Evolutionary conservation across 2,888 invertebrate genomes (phyloP).

Genomic region (Xestobium rufovillosum): DNA sequence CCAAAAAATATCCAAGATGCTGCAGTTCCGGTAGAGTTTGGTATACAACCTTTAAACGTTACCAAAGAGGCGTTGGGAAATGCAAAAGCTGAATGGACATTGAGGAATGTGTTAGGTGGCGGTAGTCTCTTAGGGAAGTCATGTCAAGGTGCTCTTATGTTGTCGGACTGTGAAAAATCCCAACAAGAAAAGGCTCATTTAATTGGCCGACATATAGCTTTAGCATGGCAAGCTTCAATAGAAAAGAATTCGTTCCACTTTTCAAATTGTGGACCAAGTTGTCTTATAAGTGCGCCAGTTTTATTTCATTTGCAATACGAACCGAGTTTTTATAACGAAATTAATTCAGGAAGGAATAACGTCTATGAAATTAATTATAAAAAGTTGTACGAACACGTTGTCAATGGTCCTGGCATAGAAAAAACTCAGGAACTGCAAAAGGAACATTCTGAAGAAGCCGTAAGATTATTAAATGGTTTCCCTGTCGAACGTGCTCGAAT

Average conservation of each 20-base stretch:
- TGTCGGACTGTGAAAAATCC: slow-evolving; percentile 68
- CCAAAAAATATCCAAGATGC: slow-evolving; percentile 40
- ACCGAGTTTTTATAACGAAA: slow-evolving; percentile 56
- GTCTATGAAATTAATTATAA: slow-evolving; percentile 56
- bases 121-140: slow-evolving; percentile 73
- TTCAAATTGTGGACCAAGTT: slow-evolving; percentile 47
- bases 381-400: slow-evolving; percentile 38
- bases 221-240: slow-evolving; percentile 70
- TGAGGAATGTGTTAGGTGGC: slow-evolving; percentile 66
- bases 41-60: slow-evolving; percentile 27
- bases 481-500: slow-evolving; percentile 70
- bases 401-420: slow-evolving; percentile 59
- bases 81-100: slow-evolving; percentile 70
- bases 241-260: slow-evolving; percentile 60
- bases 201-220: slow-evolving; percentile 80
- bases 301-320: slow-evolving; percentile 70
- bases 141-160: slow-evolving; percentile 73
- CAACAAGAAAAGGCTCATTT: slow-evolving; percentile 72
- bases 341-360: slow-evolving; percentile 55
- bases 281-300: slow-evolving; percentile 71
- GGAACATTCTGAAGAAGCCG: slow-evolving; percentile 63
- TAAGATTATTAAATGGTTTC: slow-evolving; percentile 64
- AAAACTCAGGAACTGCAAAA: slow-evolving; percentile 63
- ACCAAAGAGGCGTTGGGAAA: slow-evolving; percentile 45
- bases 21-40: slow-evolving; percentile 27